Conservation (phyloP, 2,797 vertebrate genomes). For the Trematomus bernacchii region DNA sequence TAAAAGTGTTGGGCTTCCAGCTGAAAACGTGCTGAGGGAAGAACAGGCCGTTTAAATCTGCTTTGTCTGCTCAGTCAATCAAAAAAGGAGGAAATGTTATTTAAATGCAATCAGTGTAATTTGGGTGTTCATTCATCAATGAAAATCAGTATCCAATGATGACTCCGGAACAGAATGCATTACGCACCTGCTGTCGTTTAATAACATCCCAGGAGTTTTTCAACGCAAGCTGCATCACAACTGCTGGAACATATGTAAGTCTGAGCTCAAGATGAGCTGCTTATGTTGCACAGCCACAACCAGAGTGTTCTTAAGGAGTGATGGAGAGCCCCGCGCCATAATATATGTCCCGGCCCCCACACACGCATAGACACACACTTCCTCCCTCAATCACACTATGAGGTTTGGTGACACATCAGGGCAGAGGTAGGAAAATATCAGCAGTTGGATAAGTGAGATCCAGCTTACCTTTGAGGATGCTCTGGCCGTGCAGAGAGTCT, state of each 20-base stretch:
- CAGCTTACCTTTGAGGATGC: conserved; percentile 95
- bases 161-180: conserved; percentile 33
- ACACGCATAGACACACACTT: conserved; percentile 11
- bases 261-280: conserved; percentile 3
- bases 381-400: conserved; percentile 39
- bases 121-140: conserved; percentile 44
- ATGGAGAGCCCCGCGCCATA: conserved; percentile 35
- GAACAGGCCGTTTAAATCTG: conserved; percentile 67
- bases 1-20: conserved; percentile 53
- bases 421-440: conserved; percentile 36
- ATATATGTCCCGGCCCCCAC: conserved; percentile 20
- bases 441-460: conserved; percentile 63
- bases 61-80: conserved; percentile 67
- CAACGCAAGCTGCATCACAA: background rate
- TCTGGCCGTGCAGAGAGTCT: conserved; percentile 91
- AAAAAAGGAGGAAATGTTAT: conserved; percentile 36
- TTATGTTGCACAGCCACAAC: conserved; percentile 37
- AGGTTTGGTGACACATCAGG: conserved; percentile 42
- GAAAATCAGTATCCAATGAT: conserved; percentile 42
- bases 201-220: background rate
- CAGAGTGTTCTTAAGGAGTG: conserved; percentile 33
- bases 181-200: conserved; percentile 45
- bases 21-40: conserved; percentile 63
- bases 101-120: conserved; percentile 36
- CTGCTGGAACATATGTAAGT: background rate